Evolutionary conservation across 2,113 vertebrate genomes (phyloP), one percentile per base, ranked within the genome.

Genomic region (Syrmaticus mikado): DNA sequence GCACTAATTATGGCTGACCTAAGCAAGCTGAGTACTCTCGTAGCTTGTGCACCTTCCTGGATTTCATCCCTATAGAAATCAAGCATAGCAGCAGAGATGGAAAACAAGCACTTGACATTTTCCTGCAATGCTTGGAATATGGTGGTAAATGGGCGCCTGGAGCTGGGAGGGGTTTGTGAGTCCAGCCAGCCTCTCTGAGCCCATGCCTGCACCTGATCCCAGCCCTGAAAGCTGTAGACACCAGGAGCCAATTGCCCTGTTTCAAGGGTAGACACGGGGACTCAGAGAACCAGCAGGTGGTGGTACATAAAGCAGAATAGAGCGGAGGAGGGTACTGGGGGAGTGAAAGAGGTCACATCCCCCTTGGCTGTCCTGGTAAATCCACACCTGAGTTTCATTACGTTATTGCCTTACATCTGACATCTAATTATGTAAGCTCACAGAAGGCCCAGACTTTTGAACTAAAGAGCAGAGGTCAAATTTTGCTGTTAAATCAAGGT

Each of bases 351-450:
- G 93, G 90, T 83, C 82, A 86, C 34, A 34, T 70, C 28, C 52
- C 60, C 34, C 36, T 89, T 2, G 6, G 77, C 64, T 2, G 1
- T 74, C 34, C 73, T 71, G 85, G 82, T 83, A 72, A 92, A 86
- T 53, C 85, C 73, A 75, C 93, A 95, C 88, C 93, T 94, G 96
- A 95, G 65, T 92, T 95, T 88, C 96, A 93, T 94, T 93, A 90
- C 0, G 0, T 52, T 81, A 83, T 77, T 90, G 89, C 57, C 81
- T 45, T 32, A 53, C 76, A 88, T 88, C 82, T 93, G 91, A 89
- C 91, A 68, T 75, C 92, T 90, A 84, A 92, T 88, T 94, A 86
- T 81, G 76, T 82, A 81, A 90, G 73, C 82, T 94, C 92, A 78
- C 85, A 83, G 52, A 91, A 92, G 85, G 73, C 82, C 82, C 74